phyloP scores from a whole-genome alignment of 2,888 invertebrate genomes.

The Teleiodes luculella region DNA sequence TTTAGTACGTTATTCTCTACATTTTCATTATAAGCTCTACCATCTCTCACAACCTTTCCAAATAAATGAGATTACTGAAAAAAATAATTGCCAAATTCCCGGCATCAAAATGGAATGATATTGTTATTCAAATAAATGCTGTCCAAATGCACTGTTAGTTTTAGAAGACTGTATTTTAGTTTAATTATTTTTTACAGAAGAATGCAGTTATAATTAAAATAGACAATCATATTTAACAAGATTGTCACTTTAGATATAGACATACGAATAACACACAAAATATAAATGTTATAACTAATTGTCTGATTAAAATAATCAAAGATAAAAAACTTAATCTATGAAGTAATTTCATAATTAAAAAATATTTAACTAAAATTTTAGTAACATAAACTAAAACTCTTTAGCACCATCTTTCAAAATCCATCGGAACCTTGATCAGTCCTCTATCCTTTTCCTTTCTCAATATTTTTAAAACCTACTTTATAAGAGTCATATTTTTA shows the following conservation, averaged over 20 bases:
- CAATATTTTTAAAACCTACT: conserved; percentile 1
- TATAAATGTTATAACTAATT: background rate
- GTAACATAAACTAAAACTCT: conserved; percentile 12
- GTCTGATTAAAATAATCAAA: conserved; percentile 4
- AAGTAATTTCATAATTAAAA: conserved; percentile 2
- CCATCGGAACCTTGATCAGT: background rate
- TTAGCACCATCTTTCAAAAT: conserved; percentile 21
- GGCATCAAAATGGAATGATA: conserved; percentile 53
- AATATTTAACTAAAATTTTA: conserved; percentile 5
- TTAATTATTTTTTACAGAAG: background rate
- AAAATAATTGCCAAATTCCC: conserved; percentile 58
- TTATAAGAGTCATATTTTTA: conserved; percentile 3
- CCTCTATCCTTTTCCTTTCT: conserved; percentile 3
- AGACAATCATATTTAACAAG: background rate
- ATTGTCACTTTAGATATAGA: conserved; percentile 6
- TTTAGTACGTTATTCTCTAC: conserved; percentile 23
- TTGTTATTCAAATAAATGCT: conserved; percentile 41
- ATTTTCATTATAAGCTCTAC: conserved; percentile 41
- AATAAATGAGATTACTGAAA: conserved; percentile 62
- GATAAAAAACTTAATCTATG: conserved; percentile 2
- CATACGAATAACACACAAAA: background rate
- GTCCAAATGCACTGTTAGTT: conserved; percentile 24
- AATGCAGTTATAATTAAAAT: background rate
- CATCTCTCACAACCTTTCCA: conserved; percentile 54
- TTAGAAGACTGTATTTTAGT: background rate